Evolutionary conservation across 1,140 invertebrate species (phyloP), one percentile per base, ranked within the genome.

Genomic region (Brachionus sp.): DNA sequence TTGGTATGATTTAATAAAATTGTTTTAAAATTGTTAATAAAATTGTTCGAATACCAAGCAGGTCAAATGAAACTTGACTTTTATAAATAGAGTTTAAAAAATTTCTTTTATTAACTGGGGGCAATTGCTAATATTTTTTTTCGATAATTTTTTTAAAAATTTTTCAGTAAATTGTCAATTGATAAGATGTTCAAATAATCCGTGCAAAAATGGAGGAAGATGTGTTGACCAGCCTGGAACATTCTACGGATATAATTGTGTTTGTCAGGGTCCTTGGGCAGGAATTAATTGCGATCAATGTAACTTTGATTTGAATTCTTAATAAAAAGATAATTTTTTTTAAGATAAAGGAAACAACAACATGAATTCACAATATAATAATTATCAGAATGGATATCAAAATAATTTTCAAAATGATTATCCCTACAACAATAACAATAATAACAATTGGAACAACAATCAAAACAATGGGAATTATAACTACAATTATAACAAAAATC

Each of bases 251-350:
- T 80, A 80, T 35, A 57, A 66, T 62, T 80, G 77, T 25, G 35
- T 80, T 13, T 80, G 77, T 35, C 16, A 25, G 12, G 50, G 16
- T 23, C 50, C 77, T 13, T 80, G 77, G 77, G 42, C 23, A 42
- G 77, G 77, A 23, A 44, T 80, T 23, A 80, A 80, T 19, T 80
- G 77, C 39, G 77, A 80, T 37, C 62, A 62, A 80, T 80, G 77
- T 80, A 80, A 44, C 10, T 35, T 25, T 29, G 19, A 19, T 77
- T 44, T 23, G 13, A 50, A 77, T 35, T 73, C 10, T 42, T 73
- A 2, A 33, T n/a, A 73, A 29, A 73, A 37, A 13, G 1, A 13
- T 77, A 46, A 39, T 16, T 35, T 68, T 35, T 33, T 19, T 35
- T 35, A 5, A 73, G 68, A 73, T 19, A 44, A 73, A 23, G 68